These are phyloP conservation scores for Ptychoptera contaminata DNA, from an alignment of 2,888 invertebrate genomes.

Conservation along the genomic window DNA sequence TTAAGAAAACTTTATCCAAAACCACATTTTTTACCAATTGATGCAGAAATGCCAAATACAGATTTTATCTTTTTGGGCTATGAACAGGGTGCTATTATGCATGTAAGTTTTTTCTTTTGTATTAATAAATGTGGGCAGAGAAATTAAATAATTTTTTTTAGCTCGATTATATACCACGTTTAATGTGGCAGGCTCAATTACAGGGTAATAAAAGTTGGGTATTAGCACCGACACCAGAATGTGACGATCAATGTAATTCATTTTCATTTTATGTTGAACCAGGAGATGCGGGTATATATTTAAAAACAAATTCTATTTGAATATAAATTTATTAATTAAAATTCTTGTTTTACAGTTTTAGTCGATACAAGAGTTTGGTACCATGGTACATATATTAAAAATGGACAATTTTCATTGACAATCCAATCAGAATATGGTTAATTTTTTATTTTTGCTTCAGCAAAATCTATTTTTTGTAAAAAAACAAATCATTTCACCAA, in stretches of 20 bases:
- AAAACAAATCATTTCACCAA: too few relatives aligned
- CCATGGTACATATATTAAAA: slow-evolving; percentile 68
- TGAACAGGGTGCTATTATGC: slow-evolving; percentile 80
- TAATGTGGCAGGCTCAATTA: slow-evolving; percentile 91
- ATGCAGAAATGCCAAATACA: slow-evolving; percentile 74
- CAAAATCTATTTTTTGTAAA: too few relatives aligned
- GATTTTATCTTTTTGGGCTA: slow-evolving; percentile 89
- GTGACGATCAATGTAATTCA: slow-evolving; percentile 56
- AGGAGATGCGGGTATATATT: slow-evolving; percentile 62
- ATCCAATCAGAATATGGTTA: slow-evolving; percentile 86
- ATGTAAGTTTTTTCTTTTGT: slow-evolving; percentile 40
- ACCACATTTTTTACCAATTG: slow-evolving; percentile 74
- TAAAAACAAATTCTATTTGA: not conserved
- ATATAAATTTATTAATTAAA: slow-evolving; percentile 4
- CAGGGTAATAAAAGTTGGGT: slow-evolving; percentile 74
- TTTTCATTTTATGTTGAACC: slow-evolving; percentile 66
- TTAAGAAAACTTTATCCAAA: slow-evolving; percentile 61
- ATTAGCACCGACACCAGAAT: slow-evolving; percentile 73
- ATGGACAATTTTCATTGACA: slow-evolving; percentile 69
- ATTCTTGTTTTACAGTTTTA: slow-evolving; percentile 41
- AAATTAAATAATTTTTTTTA: slow-evolving; percentile 26
- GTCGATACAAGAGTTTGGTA: slow-evolving; percentile 87
- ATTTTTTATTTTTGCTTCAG: slow-evolving; percentile 13
- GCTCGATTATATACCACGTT: slow-evolving; percentile 79
- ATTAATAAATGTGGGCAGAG: not conserved